Evolutionary conservation across 2,888 invertebrate genomes (phyloP).

Genomic region (Schizotus pectinicornis): DNA sequence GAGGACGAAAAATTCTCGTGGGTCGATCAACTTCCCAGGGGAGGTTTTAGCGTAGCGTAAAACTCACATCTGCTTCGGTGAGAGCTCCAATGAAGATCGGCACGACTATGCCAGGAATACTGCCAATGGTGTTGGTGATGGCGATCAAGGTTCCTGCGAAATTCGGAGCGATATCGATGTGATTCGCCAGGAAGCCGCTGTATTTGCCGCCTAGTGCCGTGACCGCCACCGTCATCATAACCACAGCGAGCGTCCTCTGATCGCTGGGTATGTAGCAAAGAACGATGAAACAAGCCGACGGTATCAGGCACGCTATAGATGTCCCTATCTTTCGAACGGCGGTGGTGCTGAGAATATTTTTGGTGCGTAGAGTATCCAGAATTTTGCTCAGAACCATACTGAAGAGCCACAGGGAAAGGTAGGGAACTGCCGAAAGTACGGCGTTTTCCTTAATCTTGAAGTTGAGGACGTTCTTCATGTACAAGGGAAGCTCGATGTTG

Average conservation of each 20-base stretch:
- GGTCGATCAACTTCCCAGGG: no score
- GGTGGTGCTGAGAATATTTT: not conserved
- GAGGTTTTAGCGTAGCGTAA: no score
- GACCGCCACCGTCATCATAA: conserved; percentile 66
- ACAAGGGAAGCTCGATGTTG: conserved; percentile 69
- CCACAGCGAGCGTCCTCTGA: conserved; percentile 61
- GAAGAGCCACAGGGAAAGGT: conserved; percentile 67
- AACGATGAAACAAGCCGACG: conserved; percentile 67
- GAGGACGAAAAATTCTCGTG: no score
- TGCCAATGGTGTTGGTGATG: conserved; percentile 68
- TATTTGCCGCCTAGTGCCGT: conserved; percentile 74
- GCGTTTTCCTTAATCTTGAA: conserved; percentile 70
- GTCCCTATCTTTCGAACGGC: not conserved
- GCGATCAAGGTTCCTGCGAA: conserved; percentile 68
- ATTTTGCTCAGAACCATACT: not conserved
- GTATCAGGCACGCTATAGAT: conserved; percentile 54
- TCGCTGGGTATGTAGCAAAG: conserved; percentile 68
- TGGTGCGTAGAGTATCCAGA: conserved; percentile 2
- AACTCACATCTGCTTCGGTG: conserved; percentile 47
- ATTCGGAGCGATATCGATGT: conserved; percentile 69
- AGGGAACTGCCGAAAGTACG: conserved; percentile 67
- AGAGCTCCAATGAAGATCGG: conserved; percentile 67
- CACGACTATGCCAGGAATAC: conserved; percentile 66
- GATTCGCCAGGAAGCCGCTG: conserved; percentile 71
- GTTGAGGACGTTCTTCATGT: conserved; percentile 68